A percentile compares a stretch with the other conserved stretches of the same genome.
Conservation (phyloP, 2,888 invertebrate species). For the Rotaria socialis region DNA sequence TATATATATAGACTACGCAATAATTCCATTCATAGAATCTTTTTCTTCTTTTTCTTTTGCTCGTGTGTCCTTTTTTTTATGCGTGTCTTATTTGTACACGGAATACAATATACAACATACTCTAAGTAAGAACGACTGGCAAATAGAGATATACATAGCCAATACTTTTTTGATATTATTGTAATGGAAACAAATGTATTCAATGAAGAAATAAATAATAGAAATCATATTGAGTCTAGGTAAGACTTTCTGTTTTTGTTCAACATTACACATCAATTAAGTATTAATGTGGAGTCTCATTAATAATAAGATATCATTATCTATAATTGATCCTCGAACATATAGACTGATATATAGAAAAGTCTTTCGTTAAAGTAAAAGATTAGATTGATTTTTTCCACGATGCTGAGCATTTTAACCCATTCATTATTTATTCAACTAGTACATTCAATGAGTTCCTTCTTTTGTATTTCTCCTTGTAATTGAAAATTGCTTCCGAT, state of each 20-base stretch:
- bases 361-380: no score
- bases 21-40: conserved; percentile 12
- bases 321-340: neutral
- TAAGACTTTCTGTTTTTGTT: neutral
- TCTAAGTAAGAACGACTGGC: neutral
- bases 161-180: neutral
- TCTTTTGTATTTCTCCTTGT: neutral
- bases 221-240: neutral
- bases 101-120: neutral
- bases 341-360: no score
- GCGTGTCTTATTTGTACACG: neutral
- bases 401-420: neutral
- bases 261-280: neutral
- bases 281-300: neutral
- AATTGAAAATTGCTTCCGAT: neutral
- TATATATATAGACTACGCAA: neutral
- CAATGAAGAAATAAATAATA: neutral
- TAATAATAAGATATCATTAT: neutral
- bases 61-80: neutral
- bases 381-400: no score
- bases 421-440: neutral
- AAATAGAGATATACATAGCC: neutral
- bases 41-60: neutral
- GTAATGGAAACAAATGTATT: neutral
- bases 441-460: neutral